Conservation (phyloP, 2,888 invertebrate species). For the Rhorus exstirpatorius region DNA sequence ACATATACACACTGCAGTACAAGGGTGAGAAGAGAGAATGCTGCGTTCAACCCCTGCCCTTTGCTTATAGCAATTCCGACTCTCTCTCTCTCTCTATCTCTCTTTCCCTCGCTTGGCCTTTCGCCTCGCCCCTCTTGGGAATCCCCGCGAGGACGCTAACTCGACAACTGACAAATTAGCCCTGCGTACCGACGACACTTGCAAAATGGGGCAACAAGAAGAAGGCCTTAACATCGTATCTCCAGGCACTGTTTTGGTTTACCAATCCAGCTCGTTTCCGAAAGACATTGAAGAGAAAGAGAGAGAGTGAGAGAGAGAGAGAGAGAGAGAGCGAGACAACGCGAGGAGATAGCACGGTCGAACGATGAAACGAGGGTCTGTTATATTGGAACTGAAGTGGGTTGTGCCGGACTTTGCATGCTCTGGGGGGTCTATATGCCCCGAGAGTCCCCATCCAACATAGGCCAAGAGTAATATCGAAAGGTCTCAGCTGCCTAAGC, state of each 20-base stretch:
- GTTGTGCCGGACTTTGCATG: slow-evolving; percentile 64
- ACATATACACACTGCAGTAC: not conserved
- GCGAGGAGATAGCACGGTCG: not conserved
- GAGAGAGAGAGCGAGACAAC: slow-evolving; percentile 3
- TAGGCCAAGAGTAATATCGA: slow-evolving; percentile 13
- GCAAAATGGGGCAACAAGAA: slow-evolving; percentile 85
- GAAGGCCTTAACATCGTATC: slow-evolving; percentile 70
- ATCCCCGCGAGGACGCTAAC: slow-evolving; percentile 85
- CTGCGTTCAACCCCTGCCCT: slow-evolving; percentile 64
- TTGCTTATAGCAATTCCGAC: slow-evolving; percentile 37
- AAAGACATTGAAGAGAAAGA: slow-evolving; percentile 43
- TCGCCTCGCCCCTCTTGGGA: slow-evolving; percentile 73
- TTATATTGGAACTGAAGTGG: slow-evolving; percentile 66
- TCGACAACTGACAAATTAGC: slow-evolving; percentile 86
- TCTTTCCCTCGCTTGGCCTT: slow-evolving; percentile 37
- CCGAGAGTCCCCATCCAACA: not conserved
- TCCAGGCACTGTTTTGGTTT: slow-evolving; percentile 78
- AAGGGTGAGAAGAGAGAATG: slow-evolving; percentile 55
- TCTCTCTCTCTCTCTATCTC: slow-evolving; percentile 36
- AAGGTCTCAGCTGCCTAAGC: slow-evolving; percentile 57
- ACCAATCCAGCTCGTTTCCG: slow-evolving; percentile 67
- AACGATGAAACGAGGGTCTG: slow-evolving; percentile 62
- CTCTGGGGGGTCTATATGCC: not conserved
- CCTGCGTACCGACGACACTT: slow-evolving; percentile 86
- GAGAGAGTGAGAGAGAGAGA: slow-evolving; percentile 17